phyloP scores from a whole-genome alignment of 92 coral and sea anemone species.

The Heliopora coerulea region DNA sequence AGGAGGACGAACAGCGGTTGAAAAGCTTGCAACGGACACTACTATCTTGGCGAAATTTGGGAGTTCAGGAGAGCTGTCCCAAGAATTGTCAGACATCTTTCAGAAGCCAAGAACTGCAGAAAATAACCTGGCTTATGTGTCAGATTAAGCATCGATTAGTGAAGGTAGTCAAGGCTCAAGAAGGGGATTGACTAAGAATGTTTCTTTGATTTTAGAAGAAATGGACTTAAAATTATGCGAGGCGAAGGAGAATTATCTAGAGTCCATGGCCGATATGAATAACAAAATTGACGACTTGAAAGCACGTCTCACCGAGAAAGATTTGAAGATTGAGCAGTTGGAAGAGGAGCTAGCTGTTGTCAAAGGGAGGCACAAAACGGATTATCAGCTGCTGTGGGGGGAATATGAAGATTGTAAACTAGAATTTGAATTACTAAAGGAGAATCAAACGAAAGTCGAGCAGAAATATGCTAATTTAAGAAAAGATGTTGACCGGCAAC shows the following conservation, averaged over 20 bases:
- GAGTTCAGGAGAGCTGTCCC: background rate
- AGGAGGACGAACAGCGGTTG: background rate
- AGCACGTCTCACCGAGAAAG: background rate
- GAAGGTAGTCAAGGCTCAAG: too few relatives aligned
- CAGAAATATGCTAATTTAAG: background rate
- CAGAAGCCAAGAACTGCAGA: background rate
- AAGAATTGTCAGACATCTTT: background rate
- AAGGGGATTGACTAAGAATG: background rate
- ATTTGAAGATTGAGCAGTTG: background rate
- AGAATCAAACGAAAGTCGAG: background rate
- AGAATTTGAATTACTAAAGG: background rate
- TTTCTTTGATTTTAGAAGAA: background rate
- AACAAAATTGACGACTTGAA: background rate
- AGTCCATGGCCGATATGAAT: background rate
- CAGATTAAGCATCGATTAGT: too few relatives aligned
- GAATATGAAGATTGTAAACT: background rate
- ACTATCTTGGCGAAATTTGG: background rate
- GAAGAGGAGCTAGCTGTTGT: background rate
- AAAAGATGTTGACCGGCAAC: background rate
- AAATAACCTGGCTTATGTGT: too few relatives aligned
- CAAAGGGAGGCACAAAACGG: background rate
- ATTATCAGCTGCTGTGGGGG: background rate
- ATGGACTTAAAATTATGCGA: background rate
- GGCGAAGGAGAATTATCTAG: background rate
- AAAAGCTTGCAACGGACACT: background rate